Evolutionary conservation across 2,888 invertebrate species (phyloP), one percentile per base, ranked within the genome.

Genomic region (Tinea pellionella): DNA sequence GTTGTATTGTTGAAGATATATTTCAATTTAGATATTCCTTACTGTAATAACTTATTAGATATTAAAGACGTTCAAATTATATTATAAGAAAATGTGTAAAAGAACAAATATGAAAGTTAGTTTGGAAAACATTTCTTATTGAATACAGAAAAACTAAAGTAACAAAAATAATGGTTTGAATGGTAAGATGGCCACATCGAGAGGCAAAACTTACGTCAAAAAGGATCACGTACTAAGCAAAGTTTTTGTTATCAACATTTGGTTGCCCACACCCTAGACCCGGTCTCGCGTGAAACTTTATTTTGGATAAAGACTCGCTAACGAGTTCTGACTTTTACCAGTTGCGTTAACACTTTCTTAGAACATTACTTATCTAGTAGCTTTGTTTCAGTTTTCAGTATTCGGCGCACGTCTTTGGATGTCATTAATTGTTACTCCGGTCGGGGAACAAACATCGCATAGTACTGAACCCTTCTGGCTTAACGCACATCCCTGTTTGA

Each of bases 281-380:
- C 58, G 59, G 55, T 16, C n/a, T 63, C 58, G 51, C 60, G 65
- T 66, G 71, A 70, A 74, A 75, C 68, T 75, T 75, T 70, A 67
- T 68, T 70, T 67, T 69, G 69, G 70, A 75, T 77, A 77, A 77
- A 77, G 72, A 73, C 70, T 68, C 69, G 65, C 71, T 77, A 77
- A 77, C 75, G 77, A 77, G 77, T 76, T 77, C 73, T 65, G 67
- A 76, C 70, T 70, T 72, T 68, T 61, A 61, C 63, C 64, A 64
- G 67, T 66, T 70, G 67, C 70, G 65, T 65, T 64, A 63, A 65
- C 65, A 63, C 64, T 63, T 51, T 60, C 51, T 59, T 59, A 11
- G 61, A 64, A 65, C 62, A 63, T 61, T 63, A 63, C 53, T 47
- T 47, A 60, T 47, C 32, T 32, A 51, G 51, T 59, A 29, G 24